Conservation (phyloP, 2,797 vertebrate genomes). For the Epinephelus awoara region DNA sequence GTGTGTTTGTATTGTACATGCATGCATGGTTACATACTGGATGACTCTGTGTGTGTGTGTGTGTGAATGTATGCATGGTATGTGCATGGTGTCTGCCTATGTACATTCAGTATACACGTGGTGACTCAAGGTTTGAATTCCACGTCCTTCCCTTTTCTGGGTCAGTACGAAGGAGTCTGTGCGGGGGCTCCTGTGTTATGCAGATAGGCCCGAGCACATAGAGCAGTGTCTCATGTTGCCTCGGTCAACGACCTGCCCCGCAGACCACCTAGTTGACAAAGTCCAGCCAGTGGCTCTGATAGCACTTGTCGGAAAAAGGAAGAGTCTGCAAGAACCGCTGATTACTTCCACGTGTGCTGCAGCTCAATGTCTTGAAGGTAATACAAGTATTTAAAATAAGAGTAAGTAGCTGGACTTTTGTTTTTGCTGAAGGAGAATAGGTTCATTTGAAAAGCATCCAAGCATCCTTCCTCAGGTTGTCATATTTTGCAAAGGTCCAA, state of each 20-base stretch:
- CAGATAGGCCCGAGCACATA: conserved; percentile 67
- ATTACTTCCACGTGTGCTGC: conserved; percentile 22
- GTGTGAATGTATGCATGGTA: conserved; percentile 39
- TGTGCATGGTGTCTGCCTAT: conserved; percentile 42
- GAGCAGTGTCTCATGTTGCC: conserved; percentile 70
- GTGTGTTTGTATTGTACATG: conserved; percentile 56
- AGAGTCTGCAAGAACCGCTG: conserved; percentile 18
- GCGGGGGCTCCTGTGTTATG: conserved; percentile 70
- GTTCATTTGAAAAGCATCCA: conserved; percentile 43
- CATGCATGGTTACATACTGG: conserved; percentile 61
- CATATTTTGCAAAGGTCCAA: conserved; percentile 57
- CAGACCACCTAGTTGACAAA: conserved; percentile 41
- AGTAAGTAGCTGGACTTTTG: conserved; percentile 18
- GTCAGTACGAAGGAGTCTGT: conserved; percentile 54
- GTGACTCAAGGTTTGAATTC: conserved; percentile 19
- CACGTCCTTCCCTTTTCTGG: conserved; percentile 46
- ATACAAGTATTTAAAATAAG: conserved; percentile 33
- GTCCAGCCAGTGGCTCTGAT: conserved; percentile 39
- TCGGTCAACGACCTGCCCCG: conserved; percentile 31
- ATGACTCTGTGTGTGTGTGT: conserved; percentile 34
- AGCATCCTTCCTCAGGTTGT: conserved; percentile 50
- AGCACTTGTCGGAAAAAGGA: conserved; percentile 35
- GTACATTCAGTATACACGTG: conserved; percentile 55
- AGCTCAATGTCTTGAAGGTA: conserved; percentile 19
- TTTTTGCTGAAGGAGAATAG: conserved; percentile 20